A percentile compares a stretch with the other conserved stretches of the same genome.
These are phyloP conservation scores for Oncorhynchus keta DNA, from an alignment of 2,113 vertebrate genomes.

Conservation along the genomic window DNA sequence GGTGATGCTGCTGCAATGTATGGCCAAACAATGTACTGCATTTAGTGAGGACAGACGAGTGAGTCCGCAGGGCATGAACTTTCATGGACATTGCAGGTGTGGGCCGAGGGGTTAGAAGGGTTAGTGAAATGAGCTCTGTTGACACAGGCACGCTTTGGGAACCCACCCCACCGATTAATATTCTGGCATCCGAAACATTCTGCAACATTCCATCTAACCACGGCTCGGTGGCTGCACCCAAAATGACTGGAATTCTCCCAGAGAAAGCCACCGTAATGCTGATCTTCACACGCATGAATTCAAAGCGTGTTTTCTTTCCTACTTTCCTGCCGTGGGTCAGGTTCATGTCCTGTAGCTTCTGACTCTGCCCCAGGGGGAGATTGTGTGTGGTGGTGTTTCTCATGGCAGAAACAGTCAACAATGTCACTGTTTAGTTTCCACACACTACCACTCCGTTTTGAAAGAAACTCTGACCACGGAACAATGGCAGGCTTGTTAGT, in stretches of 20 bases:
- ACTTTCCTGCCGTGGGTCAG: neutral
- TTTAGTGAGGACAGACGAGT: constrained; percentile 27
- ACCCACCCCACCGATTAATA: constrained; percentile 70
- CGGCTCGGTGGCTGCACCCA: constrained; percentile 47
- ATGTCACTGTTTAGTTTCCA: neutral
- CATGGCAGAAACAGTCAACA: neutral
- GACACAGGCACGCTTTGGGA: constrained; percentile 64
- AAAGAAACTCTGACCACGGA: neutral
- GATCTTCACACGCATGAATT: constrained; percentile 51
- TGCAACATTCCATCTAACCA: constrained; percentile 64
- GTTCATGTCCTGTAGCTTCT: neutral
- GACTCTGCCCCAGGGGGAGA: constrained; percentile 1
- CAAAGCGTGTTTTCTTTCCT: constrained; percentile 38
- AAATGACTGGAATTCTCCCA: constrained; percentile 65
- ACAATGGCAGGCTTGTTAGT: constrained; percentile 12
- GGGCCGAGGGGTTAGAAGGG: constrained; percentile 46
- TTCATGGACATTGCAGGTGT: constrained; percentile 49
- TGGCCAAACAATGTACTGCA: constrained; percentile 26
- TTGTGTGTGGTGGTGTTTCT: neutral
- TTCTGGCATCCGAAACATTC: constrained; percentile 76
- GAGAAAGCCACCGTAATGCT: constrained; percentile 72
- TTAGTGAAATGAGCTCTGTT: constrained; percentile 59
- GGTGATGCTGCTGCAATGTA: constrained; percentile 2
- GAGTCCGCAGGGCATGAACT: neutral
- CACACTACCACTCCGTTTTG: neutral